Evolutionary conservation across 2,113 vertebrate genomes (phyloP), one percentile per base, ranked within the genome.

Genomic region (Vulpes ferrilata): DNA sequence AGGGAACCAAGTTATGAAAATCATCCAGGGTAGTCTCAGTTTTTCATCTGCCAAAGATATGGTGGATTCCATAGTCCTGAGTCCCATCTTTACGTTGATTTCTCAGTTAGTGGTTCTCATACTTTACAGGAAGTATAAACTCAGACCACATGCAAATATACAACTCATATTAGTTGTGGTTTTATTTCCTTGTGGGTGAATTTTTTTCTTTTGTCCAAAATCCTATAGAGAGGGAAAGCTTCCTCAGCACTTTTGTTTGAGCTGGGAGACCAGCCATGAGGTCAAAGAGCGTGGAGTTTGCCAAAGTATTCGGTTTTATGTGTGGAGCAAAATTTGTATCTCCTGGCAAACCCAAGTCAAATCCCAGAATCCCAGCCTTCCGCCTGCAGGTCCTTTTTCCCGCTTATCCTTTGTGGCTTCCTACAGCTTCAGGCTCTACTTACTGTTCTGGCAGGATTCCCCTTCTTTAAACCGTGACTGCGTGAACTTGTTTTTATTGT

Each of bases 1-100:
- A 62, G 81, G 88, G 64, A 88, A 80, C 57, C 10, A 78, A 85
- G 53, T 38, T 73, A 76, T 55, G 62, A 80, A 89, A 96, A 51
- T 65, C 43, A 55, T 11, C 53, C 22, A 22, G 7, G 35, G 8
- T 0, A 74, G 38, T 93, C 71, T 84, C 38, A 25, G 59, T 23
- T 90, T 93, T 48, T 17, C 7, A 84, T 48, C 51, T 59, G 80
- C 38, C 67, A 67, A 59, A 73, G 55, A 79, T 3, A 79, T 2
- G 38, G 7, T 23, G 1, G 48, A 8, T 51, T 91, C 82, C 5
- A 7, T 11, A 59, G 32, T 60, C 22, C 86, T 65, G 64, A 88
- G 43, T 53, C 9, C 60, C 16, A 15, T 35, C 78, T 11, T 78
- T 4, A 2, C 1, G 38, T 23, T 74, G 17, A 4, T 15, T 19